Conservation (phyloP, 2,888 invertebrate genomes). For the Drosophila anomalata region DNA sequence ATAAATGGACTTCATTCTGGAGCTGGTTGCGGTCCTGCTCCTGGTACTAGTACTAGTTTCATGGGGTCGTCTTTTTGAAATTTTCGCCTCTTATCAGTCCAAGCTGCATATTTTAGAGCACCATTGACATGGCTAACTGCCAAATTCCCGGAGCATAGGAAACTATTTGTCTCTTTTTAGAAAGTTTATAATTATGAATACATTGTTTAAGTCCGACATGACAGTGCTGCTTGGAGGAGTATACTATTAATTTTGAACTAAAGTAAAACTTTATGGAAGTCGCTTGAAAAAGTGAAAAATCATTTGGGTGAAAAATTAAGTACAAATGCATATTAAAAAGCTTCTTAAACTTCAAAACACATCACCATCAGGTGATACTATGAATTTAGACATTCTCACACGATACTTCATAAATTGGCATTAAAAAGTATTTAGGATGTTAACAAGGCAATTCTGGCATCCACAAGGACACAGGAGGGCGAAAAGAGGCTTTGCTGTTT, state of each 20-base stretch:
- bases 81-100: slow-evolving; percentile 58
- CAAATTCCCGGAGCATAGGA: slow-evolving; percentile 1
- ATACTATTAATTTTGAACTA: neutral
- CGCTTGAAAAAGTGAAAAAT: too few relatives aligned
- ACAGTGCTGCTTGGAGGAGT: neutral
- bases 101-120: slow-evolving; percentile 51
- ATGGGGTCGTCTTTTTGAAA: slow-evolving; percentile 55
- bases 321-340: too few relatives aligned
- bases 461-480: slow-evolving; percentile 6
- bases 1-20: slow-evolving; percentile 61
- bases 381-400: neutral
- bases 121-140: slow-evolving; percentile 18
- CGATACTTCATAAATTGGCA: slow-evolving; percentile 58
- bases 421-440: slow-evolving; percentile 75
- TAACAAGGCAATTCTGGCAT: slow-evolving; percentile 57
- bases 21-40: slow-evolving; percentile 17
- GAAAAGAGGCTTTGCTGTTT: slow-evolving; percentile 8
- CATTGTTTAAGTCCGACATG: slow-evolving; percentile 12
- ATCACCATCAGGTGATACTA: slow-evolving; percentile 3
- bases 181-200: slow-evolving; percentile 25
- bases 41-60: slow-evolving; percentile 2
- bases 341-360: neutral
- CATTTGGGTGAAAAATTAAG: too few relatives aligned
- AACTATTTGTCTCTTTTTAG: slow-evolving; percentile 14
- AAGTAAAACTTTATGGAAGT: neutral